Percentiles rank a stretch among this genome's conserved stretches.
Evolutionary conservation across 1,140 invertebrate genomes (phyloP).

Genomic region (Stegodyphus dumicola): DNA sequence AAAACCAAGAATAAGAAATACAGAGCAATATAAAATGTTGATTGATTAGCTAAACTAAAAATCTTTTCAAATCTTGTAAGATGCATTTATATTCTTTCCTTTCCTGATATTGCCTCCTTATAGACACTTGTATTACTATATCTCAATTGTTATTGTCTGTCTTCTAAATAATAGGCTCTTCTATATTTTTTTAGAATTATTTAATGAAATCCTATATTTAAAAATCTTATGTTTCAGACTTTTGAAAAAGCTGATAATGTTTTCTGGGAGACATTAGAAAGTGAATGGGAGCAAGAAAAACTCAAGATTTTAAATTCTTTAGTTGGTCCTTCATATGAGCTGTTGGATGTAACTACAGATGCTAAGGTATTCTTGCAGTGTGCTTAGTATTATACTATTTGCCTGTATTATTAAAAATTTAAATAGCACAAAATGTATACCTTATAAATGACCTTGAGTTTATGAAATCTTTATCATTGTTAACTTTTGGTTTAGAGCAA

Average conservation of each 20-base stretch:
- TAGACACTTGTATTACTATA: neutral
- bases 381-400: no score
- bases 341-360: conserved; percentile 75
- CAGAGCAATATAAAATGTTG: no score
- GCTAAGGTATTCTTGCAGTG: conserved; percentile 11
- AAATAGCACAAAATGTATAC: no score
- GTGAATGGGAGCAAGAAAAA: conserved; percentile 91
- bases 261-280: conserved; percentile 83
- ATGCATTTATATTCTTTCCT: neutral
- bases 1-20: no score
- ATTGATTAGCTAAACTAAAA: no score
- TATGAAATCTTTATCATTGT: no score
- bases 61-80: no score
- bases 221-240: conserved; percentile 66
- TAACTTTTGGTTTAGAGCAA: no score
- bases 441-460: no score
- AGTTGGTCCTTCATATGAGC: conserved; percentile 84
- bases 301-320: conserved; percentile 87
- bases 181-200: neutral
- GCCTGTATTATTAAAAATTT: no score
- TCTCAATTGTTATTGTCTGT: neutral
- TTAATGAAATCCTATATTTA: neutral
- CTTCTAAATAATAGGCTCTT: neutral
- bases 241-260: conserved; percentile 74
- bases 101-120: neutral